Conservation (phyloP, 2,888 invertebrate species). For the Noctua fimbriata region DNA sequence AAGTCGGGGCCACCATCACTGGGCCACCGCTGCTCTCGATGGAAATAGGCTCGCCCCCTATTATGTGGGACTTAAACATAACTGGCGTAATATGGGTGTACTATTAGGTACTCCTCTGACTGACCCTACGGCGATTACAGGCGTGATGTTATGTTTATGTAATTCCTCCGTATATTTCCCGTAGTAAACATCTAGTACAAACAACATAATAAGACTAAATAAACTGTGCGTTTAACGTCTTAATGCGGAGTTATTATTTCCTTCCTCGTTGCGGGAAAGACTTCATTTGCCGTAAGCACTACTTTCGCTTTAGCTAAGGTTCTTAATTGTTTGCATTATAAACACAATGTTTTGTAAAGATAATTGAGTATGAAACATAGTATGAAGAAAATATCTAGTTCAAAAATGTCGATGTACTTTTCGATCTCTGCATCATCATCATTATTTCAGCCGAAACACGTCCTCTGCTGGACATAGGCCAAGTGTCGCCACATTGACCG, state of each 20-base stretch:
- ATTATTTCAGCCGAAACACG: too few relatives aligned
- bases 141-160: too few relatives aligned
- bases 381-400: neutral
- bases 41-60: too few relatives aligned
- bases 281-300: slow-evolving; percentile 26
- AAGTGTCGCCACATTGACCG: too few relatives aligned
- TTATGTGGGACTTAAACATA: too few relatives aligned
- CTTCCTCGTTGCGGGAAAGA: slow-evolving; percentile 19
- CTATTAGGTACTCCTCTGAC: too few relatives aligned
- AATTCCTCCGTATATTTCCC: neutral
- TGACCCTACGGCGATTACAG: too few relatives aligned
- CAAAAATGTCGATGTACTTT: neutral
- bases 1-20: too few relatives aligned
- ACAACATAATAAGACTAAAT: slow-evolving; percentile 28
- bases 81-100: too few relatives aligned
- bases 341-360: slow-evolving; percentile 6
- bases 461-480: too few relatives aligned
- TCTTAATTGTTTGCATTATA: slow-evolving; percentile 15
- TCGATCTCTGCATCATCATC: too few relatives aligned
- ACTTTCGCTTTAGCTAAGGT: slow-evolving; percentile 15
- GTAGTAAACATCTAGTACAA: slow-evolving; percentile 9
- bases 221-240: slow-evolving; percentile 29
- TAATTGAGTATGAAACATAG: neutral
- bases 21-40: too few relatives aligned
- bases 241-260: slow-evolving; percentile 34